phyloP scores from a whole-genome alignment of 2,797 vertebrate species.

The Chaenodraco wilsoni region DNA sequence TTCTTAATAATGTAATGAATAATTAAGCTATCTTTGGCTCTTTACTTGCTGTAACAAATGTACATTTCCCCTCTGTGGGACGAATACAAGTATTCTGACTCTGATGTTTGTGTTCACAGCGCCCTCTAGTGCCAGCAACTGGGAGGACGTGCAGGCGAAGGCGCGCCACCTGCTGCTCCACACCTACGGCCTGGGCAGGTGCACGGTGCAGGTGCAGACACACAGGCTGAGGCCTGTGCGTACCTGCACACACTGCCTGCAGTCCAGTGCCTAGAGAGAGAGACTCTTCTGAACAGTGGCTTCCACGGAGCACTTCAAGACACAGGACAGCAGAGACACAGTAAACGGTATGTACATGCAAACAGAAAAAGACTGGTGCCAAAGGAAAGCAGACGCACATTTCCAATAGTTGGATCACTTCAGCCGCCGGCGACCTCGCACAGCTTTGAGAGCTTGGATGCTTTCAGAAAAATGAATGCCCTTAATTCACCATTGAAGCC shows the following conservation, averaged over 20 bases:
- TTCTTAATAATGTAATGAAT: too few species aligned
- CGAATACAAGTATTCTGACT: too few species aligned
- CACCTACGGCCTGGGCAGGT: conserved; percentile 90
- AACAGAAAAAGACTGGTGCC: conserved; percentile 48
- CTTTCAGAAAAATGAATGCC: conserved; percentile 35
- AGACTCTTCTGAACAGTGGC: background rate
- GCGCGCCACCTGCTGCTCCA: conserved; percentile 90
- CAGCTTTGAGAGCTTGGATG: conserved; percentile 27
- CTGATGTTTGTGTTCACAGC: conserved; percentile 74
- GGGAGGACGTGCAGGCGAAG: conserved; percentile 94
- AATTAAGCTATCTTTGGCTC: too few species aligned
- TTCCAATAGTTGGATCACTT: conserved; percentile 37
- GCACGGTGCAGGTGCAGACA: conserved; percentile 94
- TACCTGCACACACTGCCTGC: conserved; percentile 87
- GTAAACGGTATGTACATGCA: conserved; percentile 6
- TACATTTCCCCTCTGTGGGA: too few species aligned
- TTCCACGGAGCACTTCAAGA: conserved; percentile 22
- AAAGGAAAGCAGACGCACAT: conserved; percentile 54
- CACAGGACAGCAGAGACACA: conserved; percentile 5
- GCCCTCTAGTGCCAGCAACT: conserved; percentile 88
- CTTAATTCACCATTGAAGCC: conserved; percentile 77
- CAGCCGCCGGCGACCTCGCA: conserved; percentile 32
- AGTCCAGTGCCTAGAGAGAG: conserved; percentile 81
- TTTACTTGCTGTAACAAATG: too few species aligned
- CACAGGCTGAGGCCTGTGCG: conserved; percentile 84